phyloP scores from a whole-genome alignment of 2,888 invertebrate species.

The Drosophila macrospina region DNA sequence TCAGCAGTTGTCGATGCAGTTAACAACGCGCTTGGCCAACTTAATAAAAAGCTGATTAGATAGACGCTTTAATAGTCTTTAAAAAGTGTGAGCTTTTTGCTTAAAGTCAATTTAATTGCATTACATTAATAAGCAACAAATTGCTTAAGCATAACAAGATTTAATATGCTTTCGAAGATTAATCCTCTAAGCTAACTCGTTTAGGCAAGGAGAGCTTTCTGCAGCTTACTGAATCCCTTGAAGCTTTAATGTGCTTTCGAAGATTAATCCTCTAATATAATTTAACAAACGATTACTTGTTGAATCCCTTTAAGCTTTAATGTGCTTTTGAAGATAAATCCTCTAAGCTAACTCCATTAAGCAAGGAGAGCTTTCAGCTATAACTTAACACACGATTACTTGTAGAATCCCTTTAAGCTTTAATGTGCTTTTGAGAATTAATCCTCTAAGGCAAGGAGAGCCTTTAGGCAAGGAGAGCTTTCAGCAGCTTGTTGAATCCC shows the following conservation, averaged over 20 bases:
- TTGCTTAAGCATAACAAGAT: not conserved
- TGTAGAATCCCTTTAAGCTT: no score
- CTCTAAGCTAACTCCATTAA: not conserved
- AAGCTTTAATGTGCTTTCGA: no score
- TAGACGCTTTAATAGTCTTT: not conserved
- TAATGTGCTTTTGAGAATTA: no score
- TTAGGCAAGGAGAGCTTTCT: not conserved
- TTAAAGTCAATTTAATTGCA: not conserved
- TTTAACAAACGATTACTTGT: no score
- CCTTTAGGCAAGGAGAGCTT: no score
- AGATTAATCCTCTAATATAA: no score
- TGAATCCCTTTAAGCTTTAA: no score
- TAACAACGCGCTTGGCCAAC: constrained; percentile 3
- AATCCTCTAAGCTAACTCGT: not conserved
- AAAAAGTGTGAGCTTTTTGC: not conserved
- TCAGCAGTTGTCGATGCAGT: not conserved
- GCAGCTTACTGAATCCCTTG: no score
- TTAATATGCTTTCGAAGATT: not conserved
- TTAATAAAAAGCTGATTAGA: constrained; percentile 13
- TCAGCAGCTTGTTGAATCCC: no score
- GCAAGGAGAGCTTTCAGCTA: not conserved
- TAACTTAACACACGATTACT: no score
- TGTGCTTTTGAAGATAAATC: not conserved
- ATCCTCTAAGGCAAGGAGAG: no score
- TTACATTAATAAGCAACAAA: not conserved